These are phyloP conservation scores for Esox lucius DNA, from an alignment of 2,797 vertebrate species.

Conservation along the genomic window DNA sequence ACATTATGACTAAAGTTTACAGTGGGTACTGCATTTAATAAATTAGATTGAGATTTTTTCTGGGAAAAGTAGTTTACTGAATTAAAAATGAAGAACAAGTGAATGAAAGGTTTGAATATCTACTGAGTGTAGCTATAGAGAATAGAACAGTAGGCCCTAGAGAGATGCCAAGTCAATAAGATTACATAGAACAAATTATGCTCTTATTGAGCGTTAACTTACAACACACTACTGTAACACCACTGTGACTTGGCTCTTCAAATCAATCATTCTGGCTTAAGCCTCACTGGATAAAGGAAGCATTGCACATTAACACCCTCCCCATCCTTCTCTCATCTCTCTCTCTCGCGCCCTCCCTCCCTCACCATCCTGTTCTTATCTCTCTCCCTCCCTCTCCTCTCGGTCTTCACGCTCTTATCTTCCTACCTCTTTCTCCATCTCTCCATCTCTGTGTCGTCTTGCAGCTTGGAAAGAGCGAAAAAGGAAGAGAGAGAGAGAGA, in stretches of 20 bases:
- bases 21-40: background rate
- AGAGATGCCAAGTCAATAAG: constrained; percentile 75
- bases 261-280: constrained; percentile 78
- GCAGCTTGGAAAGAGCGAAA: background rate
- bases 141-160: constrained; percentile 42
- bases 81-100: constrained; percentile 13
- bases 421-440: too few relatives aligned
- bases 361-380: background rate
- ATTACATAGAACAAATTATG: constrained; percentile 83
- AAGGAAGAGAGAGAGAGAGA: constrained; percentile 71
- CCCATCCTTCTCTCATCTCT: background rate
- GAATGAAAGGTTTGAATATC: constrained; percentile 13
- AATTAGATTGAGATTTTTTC: background rate
- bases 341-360: constrained; percentile 1
- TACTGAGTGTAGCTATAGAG: constrained; percentile 8
- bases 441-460: background rate
- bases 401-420: background rate
- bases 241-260: constrained; percentile 70
- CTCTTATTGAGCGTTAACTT: constrained; percentile 71
- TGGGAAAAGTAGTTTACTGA: constrained; percentile 9
- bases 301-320: background rate
- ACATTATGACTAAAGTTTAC: background rate
- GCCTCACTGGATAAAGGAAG: constrained; percentile 72
- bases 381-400: constrained; percentile 10
- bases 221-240: constrained; percentile 34